Evolutionary conservation across 2,888 invertebrate species (phyloP).

Genomic region (Emmelina monodactyla): DNA sequence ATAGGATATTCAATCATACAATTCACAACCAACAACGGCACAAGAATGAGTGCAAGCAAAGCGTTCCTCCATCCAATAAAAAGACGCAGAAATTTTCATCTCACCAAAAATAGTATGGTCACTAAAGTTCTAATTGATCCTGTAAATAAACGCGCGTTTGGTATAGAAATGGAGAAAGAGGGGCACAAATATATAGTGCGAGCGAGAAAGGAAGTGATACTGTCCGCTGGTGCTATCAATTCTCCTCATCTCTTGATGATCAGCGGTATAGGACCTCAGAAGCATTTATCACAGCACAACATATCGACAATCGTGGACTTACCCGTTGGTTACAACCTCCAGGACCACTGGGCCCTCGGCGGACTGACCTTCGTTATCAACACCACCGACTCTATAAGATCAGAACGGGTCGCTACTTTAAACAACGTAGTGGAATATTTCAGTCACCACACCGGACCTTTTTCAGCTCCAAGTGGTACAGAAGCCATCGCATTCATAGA

Average conservation of each 20-base stretch:
- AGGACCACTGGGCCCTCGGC: constrained; percentile 79
- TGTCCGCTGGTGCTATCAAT: constrained; percentile 81
- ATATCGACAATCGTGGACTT: constrained; percentile 68
- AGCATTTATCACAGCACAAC: constrained; percentile 65
- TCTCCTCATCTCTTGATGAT: constrained; percentile 84
- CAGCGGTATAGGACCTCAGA: constrained; percentile 76
- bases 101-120: constrained; percentile 66
- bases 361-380: constrained; percentile 75
- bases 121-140: constrained; percentile 66
- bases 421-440: constrained; percentile 62
- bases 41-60: constrained; percentile 77
- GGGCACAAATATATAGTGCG: constrained; percentile 42
- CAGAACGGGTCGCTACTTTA: constrained; percentile 45
- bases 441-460: constrained; percentile 42
- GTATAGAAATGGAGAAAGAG: constrained; percentile 63
- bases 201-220: constrained; percentile 73
- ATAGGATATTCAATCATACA: constrained; percentile 73
- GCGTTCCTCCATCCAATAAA: constrained; percentile 71
- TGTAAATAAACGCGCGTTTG: constrained; percentile 59
- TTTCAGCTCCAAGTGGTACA: constrained; percentile 40
- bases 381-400: constrained; percentile 71
- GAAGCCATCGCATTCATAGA: constrained; percentile 65
- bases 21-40: constrained; percentile 73
- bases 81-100: constrained; percentile 69
- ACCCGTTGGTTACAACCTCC: constrained; percentile 77